phyloP scores from a whole-genome alignment of 2,888 invertebrate genomes.

The Cinara cedri region DNA sequence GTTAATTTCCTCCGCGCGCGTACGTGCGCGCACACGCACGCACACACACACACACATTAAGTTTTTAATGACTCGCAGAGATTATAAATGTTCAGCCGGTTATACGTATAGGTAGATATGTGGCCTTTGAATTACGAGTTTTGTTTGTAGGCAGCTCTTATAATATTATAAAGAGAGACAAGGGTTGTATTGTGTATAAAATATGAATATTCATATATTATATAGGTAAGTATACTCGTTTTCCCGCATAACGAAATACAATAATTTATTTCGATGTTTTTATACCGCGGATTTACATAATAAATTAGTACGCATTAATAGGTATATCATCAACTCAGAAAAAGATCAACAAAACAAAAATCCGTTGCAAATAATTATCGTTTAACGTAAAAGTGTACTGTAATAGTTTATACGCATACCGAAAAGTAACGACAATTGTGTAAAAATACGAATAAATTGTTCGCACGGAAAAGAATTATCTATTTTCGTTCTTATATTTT shows the following conservation, averaged over 20 bases:
- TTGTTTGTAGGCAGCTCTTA: slow-evolving; percentile 36
- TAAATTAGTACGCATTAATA: too few species aligned
- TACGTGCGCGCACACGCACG: too few species aligned
- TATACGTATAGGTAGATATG: neutral
- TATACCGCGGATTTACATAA: slow-evolving; percentile 19
- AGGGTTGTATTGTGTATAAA: neutral
- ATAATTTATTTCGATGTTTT: slow-evolving; percentile 25
- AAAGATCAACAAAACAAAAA: too few species aligned
- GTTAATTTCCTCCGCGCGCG: neutral
- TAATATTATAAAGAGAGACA: neutral
- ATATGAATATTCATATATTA: neutral
- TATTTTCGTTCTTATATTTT: too few species aligned
- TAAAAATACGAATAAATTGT: too few species aligned
- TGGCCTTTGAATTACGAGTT: neutral
- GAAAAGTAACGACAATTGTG: too few species aligned
- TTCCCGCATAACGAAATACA: neutral
- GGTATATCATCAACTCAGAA: too few species aligned
- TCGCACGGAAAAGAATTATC: too few species aligned
- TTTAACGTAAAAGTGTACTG: too few species aligned
- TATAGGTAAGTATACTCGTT: neutral
- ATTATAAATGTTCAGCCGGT: slow-evolving; percentile 10
- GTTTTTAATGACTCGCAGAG: slow-evolving; percentile 12
- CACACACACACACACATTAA: slow-evolving; percentile 12
- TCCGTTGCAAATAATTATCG: neutral
- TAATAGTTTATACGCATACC: too few species aligned